These are phyloP conservation scores for Syngnathoides biaculeatus DNA, from an alignment of 2,113 vertebrate genomes.

Conservation along the genomic window DNA sequence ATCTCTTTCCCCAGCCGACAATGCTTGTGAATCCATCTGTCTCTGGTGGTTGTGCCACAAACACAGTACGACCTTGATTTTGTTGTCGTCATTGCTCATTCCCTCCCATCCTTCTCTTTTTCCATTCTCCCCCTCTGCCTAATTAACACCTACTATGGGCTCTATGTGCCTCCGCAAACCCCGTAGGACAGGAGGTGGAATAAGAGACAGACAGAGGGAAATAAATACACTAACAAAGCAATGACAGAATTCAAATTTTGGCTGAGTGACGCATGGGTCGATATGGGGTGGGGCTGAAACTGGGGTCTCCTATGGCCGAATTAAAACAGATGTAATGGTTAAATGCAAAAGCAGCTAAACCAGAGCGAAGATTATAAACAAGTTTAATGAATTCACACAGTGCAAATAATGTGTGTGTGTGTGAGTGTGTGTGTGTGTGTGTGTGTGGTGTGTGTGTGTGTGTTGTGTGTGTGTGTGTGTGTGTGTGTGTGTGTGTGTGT, in stretches of 20 bases:
- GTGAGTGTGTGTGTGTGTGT: background rate
- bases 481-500: background rate
- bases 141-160: slow-evolving; percentile 57
- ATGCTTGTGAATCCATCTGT: slow-evolving; percentile 16
- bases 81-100: slow-evolving; percentile 28
- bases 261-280: background rate
- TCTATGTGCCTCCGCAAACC: slow-evolving; percentile 49
- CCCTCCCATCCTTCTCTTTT: slow-evolving; percentile 44
- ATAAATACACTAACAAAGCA: slow-evolving; percentile 43
- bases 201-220: slow-evolving; percentile 27
- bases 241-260: slow-evolving; percentile 22
- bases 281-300: background rate
- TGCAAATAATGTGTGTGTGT: background rate
- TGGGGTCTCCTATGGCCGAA: slow-evolving; percentile 12
- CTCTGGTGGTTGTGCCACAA: slow-evolving; percentile 10
- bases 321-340: slow-evolving; percentile 27
- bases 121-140: slow-evolving; percentile 44
- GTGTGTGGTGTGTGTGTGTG: background rate
- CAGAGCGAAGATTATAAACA: slow-evolving; percentile 19
- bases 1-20: slow-evolving; percentile 13
- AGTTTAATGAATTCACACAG: slow-evolving; percentile 1
- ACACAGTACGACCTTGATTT: slow-evolving; percentile 6
- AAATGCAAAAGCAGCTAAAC: slow-evolving; percentile 22
- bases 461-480: background rate
- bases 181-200: slow-evolving; percentile 48